Evolutionary conservation across 2,888 invertebrate species (phyloP).

Genomic region (Empis livida): DNA sequence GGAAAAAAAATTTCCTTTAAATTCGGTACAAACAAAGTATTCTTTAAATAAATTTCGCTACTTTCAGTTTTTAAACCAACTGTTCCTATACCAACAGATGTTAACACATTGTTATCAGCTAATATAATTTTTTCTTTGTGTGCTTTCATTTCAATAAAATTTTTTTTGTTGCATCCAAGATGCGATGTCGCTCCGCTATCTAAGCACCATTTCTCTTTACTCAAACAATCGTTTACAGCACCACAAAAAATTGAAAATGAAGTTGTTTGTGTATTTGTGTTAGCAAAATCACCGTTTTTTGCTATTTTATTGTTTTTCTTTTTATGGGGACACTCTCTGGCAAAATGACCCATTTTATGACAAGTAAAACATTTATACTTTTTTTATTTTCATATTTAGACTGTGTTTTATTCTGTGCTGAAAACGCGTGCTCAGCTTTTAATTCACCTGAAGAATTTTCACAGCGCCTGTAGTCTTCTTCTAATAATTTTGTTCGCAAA

Average conservation of each 20-base stretch:
- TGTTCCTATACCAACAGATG: neutral
- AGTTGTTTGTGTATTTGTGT: no score
- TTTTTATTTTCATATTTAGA: neutral
- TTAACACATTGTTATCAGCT: neutral
- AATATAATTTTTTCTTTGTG: neutral
- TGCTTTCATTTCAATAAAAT: neutral
- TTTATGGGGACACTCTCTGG: neutral
- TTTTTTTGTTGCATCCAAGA: neutral
- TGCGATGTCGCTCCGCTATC: neutral
- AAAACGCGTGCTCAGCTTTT: neutral
- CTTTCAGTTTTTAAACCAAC: neutral
- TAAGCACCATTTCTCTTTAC: neutral
- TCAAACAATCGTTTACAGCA: neutral
- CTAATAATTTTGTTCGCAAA: neutral
- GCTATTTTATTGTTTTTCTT: neutral
- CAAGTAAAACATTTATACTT: neutral
- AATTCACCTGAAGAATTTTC: neutral
- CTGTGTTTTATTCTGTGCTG: neutral
- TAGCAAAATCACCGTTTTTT: neutral
- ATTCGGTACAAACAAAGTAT: neutral
- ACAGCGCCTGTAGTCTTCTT: neutral
- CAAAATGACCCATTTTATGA: neutral
- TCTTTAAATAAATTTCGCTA: neutral
- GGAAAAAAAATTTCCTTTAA: constrained; percentile 1
- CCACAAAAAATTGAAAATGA: neutral